These are phyloP conservation scores for Pteria penguin DNA, from an alignment of 2,888 invertebrate genomes.

Conservation along the genomic window DNA sequence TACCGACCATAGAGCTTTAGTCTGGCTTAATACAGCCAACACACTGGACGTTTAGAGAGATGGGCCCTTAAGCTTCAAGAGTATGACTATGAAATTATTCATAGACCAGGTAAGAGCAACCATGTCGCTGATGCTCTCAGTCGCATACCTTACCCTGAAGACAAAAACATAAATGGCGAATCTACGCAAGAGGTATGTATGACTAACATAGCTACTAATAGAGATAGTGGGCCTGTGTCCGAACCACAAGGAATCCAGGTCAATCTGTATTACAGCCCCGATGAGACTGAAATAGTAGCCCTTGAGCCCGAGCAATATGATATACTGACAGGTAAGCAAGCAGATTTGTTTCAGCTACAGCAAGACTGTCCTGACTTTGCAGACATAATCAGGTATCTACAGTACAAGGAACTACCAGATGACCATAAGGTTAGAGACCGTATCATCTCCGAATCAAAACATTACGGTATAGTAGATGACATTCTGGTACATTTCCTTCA, in stretches of 20 bases:
- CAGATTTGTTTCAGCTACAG: slow-evolving; percentile 9
- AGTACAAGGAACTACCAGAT: slow-evolving; percentile 17
- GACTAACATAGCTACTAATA: background rate
- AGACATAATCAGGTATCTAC: slow-evolving; percentile 24
- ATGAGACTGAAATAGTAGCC: slow-evolving; percentile 2
- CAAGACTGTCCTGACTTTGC: slow-evolving; percentile 31
- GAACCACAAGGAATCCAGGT: background rate
- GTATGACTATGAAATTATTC: slow-evolving; percentile 33
- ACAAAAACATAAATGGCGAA: background rate
- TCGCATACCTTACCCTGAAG: slow-evolving; percentile 5
- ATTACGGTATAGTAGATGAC: slow-evolving; percentile 32
- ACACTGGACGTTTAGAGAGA: slow-evolving; percentile 30
- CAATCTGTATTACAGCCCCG: background rate
- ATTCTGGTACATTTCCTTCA: slow-evolving; percentile 16
- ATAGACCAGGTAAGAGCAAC: slow-evolving; percentile 31
- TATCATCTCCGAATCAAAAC: slow-evolving; percentile 24
- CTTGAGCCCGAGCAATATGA: background rate
- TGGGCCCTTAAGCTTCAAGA: slow-evolving; percentile 45
- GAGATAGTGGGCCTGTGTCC: background rate
- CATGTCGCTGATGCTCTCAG: slow-evolving; percentile 19
- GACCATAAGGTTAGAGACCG: background rate
- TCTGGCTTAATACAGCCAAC: slow-evolving; percentile 30
- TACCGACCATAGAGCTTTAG: slow-evolving; percentile 48
- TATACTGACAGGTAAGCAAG: background rate
- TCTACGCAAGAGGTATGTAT: background rate